Evolutionary conservation across 2,113 vertebrate species (phyloP).

Genomic region (Herpailurus yagouaroundi): DNA sequence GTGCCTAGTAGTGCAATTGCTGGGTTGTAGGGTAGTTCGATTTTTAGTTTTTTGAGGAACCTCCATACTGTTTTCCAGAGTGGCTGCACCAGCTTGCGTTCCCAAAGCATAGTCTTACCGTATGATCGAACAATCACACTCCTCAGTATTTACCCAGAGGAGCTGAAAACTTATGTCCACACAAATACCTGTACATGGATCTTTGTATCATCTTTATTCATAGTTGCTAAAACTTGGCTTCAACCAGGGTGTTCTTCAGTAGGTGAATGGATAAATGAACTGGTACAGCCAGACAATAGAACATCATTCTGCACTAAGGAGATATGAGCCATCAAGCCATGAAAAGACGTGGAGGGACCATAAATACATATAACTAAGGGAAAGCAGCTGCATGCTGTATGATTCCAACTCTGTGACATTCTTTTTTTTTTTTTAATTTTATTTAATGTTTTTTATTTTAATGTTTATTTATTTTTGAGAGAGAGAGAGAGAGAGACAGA

Average conservation of each 20-base stretch:
- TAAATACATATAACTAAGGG: neutral
- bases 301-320: neutral
- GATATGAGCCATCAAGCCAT: neutral
- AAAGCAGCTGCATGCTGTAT: neutral
- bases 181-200: neutral
- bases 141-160: neutral
- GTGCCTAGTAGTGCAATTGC: no score
- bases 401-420: neutral
- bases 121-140: neutral
- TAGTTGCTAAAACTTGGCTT: neutral
- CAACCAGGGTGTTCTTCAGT: neutral
- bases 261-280: neutral
- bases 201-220: neutral
- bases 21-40: no score
- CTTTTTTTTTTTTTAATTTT: no score
- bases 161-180: neutral
- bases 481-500: no score
- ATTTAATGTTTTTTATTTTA: no score
- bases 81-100: no score
- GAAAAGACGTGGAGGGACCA: neutral
- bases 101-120: neutral
- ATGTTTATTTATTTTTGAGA: no score
- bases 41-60: no score
- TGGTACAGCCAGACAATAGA: neutral
- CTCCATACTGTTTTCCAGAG: no score